These are phyloP conservation scores for Aldrovandia affinis DNA, from an alignment of 2,797 vertebrate genomes.

Conservation along the genomic window DNA sequence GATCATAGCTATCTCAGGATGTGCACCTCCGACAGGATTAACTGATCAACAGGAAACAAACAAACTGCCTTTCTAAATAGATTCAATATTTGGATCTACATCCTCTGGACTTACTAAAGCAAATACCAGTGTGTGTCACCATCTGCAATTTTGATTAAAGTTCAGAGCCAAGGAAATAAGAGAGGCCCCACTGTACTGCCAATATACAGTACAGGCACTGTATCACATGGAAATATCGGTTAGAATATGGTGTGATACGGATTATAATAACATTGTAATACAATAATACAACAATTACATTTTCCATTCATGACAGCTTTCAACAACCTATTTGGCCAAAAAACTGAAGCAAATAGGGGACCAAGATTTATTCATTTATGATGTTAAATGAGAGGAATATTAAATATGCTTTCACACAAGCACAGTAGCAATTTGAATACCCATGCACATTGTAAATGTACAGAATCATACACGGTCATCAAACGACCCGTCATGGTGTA, in stretches of 20 bases:
- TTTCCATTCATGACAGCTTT: background rate
- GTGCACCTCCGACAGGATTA: constrained; percentile 1
- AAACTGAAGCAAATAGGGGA: no score
- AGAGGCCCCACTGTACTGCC: constrained; percentile 22
- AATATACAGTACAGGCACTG: no score
- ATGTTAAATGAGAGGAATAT: background rate
- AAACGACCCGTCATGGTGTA: constrained; percentile 7
- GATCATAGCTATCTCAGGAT: constrained; percentile 3
- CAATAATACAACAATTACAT: no score
- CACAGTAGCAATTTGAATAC: background rate
- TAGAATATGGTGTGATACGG: no score
- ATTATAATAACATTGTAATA: no score
- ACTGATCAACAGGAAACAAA: background rate
- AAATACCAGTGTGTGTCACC: constrained; percentile 28
- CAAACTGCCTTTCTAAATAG: constrained; percentile 11
- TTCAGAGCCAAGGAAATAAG: constrained; percentile 26
- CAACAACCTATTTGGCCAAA: background rate
- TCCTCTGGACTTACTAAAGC: constrained; percentile 33
- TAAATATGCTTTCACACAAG: background rate
- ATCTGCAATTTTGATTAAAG: constrained; percentile 42
- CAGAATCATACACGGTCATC: background rate
- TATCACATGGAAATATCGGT: no score
- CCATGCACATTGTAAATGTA: background rate
- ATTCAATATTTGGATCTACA: constrained; percentile 23
- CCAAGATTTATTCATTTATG: background rate